Evolutionary conservation across 2,888 invertebrate genomes (phyloP), one percentile per base, ranked within the genome.

Genomic region (Hemaris fuciformis): DNA sequence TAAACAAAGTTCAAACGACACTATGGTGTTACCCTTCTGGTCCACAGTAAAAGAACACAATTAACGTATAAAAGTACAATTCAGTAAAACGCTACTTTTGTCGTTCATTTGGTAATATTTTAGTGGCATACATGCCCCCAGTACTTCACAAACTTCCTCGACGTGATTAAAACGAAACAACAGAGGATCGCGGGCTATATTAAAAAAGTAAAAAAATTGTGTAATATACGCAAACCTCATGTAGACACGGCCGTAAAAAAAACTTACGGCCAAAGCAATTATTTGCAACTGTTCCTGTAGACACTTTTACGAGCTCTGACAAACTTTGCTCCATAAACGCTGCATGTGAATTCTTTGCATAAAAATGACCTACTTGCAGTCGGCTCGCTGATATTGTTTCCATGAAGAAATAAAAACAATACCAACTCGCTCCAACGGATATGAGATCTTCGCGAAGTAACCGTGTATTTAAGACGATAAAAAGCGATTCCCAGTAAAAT

Each of bases 341-440:
- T 74, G 76, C 73, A 76, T 78, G 71, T 73, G 74, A 80, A 81
- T 76, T 67, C 73, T 78, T 80, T 80, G 77, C 81, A 81, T 78
- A 77, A 75, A 75, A 77, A 76, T 77, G 75, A 79, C 73, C 61
- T 60, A 60, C 56, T 46, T 61, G 38, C 66, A 65, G 67, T 69
- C 67, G 67, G 66, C 60, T 66, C 64, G 64, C 66, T 63, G 63
- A 66, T 66, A 64, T 61, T 62, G 59, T 31, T 59, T 23, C 41
- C 41, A 22, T 41, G 41, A 23, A 56, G 63, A 65, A 65, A 63
- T 64, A 71, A 71, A 74, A 72, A 72, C 69, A 73, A 73, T 68
- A 73, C 71, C 69, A 61, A 62, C 23, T 57, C 48, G 4, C n/a
- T n/a, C n/a, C n/a, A n/a, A n/a, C n/a, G n/a, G n/a, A n/a, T n/a